Evolutionary conservation across 2,113 vertebrate genomes (phyloP).

Genomic region (Tyrannus savana): DNA sequence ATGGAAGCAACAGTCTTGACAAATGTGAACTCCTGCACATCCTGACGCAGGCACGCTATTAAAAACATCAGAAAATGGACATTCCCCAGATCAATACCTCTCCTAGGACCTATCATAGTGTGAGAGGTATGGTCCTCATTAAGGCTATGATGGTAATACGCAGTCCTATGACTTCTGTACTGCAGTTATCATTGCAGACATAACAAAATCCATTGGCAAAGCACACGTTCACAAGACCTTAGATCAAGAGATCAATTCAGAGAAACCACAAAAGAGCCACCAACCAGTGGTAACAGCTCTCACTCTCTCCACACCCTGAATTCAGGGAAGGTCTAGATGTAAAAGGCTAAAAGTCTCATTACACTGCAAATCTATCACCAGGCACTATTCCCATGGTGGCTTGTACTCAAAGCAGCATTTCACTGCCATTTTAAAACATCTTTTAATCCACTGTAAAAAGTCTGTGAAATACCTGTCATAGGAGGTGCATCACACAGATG

Average conservation of each 20-base stretch:
- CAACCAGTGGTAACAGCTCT: not conserved
- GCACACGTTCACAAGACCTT: not conserved
- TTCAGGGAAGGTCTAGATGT: not conserved
- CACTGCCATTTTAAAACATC: not conserved
- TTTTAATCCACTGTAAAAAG: not conserved
- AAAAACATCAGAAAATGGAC: not conserved
- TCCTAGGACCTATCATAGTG: not conserved
- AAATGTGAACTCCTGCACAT: not conserved
- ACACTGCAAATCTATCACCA: not conserved
- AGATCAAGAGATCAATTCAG: not conserved
- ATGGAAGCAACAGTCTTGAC: not conserved
- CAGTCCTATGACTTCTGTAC: not conserved
- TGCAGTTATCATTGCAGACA: not conserved
- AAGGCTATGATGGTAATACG: not conserved
- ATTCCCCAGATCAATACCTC: not conserved
- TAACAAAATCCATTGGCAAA: not conserved
- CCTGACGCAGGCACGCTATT: not conserved
- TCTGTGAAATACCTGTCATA: not conserved
- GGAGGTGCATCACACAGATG: not conserved
- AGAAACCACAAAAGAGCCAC: conserved; percentile 17
- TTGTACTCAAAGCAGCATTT: not conserved
- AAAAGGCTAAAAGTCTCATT: not conserved
- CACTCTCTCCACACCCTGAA: not conserved
- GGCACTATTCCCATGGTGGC: not conserved
- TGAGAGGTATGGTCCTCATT: not conserved